phyloP scores from a whole-genome alignment of 2,797 vertebrate species.

The Taenioides sp. region DNA sequence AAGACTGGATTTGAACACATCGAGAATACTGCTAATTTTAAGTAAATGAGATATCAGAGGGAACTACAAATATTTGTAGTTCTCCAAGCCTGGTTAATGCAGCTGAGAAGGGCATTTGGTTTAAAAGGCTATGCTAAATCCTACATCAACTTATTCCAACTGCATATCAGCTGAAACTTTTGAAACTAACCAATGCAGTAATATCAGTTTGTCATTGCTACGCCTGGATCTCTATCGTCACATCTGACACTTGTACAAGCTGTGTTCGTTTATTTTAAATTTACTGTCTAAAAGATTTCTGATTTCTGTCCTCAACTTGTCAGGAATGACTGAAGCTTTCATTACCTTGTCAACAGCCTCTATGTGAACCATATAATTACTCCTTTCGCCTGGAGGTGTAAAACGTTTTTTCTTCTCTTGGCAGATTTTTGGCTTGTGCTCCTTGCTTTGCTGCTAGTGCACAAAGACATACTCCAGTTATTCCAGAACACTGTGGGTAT shows the following conservation, averaged over 20 bases:
- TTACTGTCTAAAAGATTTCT: slow-evolving; percentile 19
- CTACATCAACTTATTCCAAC: no score
- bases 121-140: no score
- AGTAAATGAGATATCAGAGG: no score
- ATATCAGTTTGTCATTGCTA: neutral
- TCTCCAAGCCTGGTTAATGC: neutral
- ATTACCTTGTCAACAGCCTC: slow-evolving; percentile 40
- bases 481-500: slow-evolving; percentile 57
- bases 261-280: slow-evolving; percentile 1
- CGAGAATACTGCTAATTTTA: no score
- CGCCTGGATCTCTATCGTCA: neutral
- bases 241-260: neutral
- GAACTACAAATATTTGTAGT: neutral
- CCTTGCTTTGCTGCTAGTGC: slow-evolving; percentile 55
- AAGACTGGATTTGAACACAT: no score
- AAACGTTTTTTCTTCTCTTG: slow-evolving; percentile 23
- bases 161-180: no score
- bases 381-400: slow-evolving; percentile 28
- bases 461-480: slow-evolving; percentile 48
- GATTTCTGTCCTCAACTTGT: slow-evolving; percentile 20
- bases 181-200: neutral
- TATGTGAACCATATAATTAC: slow-evolving; percentile 16
- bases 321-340: slow-evolving; percentile 15
- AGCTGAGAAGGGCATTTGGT: no score
- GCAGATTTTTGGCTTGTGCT: slow-evolving; percentile 51